Conservation (phyloP, 2,888 invertebrate species). For the Temnothorax ravouxi region DNA sequence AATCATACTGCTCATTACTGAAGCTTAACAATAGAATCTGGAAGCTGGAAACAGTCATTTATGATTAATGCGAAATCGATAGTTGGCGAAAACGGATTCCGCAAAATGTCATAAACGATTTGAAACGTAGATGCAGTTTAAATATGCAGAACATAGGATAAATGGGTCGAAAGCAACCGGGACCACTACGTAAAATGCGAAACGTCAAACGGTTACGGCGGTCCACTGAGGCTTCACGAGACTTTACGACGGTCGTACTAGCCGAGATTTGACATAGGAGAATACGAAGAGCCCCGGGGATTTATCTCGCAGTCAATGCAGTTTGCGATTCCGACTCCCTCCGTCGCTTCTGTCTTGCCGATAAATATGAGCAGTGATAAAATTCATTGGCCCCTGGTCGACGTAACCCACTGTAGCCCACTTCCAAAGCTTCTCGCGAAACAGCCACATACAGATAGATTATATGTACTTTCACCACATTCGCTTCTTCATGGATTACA, state of each 20-base stretch:
- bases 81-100: slow-evolving; percentile 49
- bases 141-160: slow-evolving; percentile 59
- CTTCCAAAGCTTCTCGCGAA: neutral
- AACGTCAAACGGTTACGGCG: slow-evolving; percentile 71
- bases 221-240: slow-evolving; percentile 62
- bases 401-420: slow-evolving; percentile 24
- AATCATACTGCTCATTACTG: neutral
- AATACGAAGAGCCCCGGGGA: slow-evolving; percentile 58
- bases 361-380: slow-evolving; percentile 78
- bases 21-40: slow-evolving; percentile 26
- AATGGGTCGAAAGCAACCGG: slow-evolving; percentile 27
- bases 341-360: slow-evolving; percentile 47
- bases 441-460: neutral
- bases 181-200: slow-evolving; percentile 66
- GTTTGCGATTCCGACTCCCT: slow-evolving; percentile 55
- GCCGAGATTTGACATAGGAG: slow-evolving; percentile 70
- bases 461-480: slow-evolving; percentile 7
- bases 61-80: slow-evolving; percentile 54
- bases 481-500: neutral
- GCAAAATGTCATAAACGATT: slow-evolving; percentile 18
- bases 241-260: slow-evolving; percentile 66
- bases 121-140: slow-evolving; percentile 51
- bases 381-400: slow-evolving; percentile 75
- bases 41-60: slow-evolving; percentile 49
- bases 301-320: slow-evolving; percentile 68